These are phyloP conservation scores for Stramonita haemastoma DNA, from an alignment of 2,888 invertebrate genomes.

Conservation along the genomic window DNA sequence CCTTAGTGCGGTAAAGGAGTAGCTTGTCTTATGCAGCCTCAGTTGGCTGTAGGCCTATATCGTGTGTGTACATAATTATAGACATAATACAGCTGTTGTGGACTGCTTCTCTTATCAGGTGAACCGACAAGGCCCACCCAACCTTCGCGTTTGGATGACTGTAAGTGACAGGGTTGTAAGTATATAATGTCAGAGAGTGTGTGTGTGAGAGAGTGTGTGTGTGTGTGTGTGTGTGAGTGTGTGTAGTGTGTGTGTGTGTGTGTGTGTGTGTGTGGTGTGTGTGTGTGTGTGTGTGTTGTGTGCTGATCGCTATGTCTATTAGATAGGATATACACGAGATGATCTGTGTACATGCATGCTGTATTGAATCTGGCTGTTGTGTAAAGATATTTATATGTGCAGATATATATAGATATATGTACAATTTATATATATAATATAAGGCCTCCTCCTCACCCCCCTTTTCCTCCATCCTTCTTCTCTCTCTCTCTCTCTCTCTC, in stretches of 20 bases:
- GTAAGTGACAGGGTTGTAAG: background rate
- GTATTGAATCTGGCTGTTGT: background rate
- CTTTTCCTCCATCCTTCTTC: too few relatives aligned
- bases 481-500: background rate
- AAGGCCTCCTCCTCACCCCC: too few relatives aligned
- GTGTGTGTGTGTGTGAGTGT: background rate
- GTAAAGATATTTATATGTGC: background rate
- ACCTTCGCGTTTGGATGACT: background rate
- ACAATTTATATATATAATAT: background rate
- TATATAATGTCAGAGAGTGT: background rate
- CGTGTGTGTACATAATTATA: background rate
- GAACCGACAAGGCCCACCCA: background rate
- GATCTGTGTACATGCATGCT: background rate
- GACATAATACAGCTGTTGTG: background rate
- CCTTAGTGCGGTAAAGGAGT: too few relatives aligned
- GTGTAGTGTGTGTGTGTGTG: too few relatives aligned
- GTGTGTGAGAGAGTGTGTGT: background rate
- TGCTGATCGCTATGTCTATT: too few relatives aligned
- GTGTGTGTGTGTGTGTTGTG: too few relatives aligned
- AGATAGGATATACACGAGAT: too few relatives aligned
- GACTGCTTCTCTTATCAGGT: constrained; percentile 11
- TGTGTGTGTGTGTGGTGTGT: too few relatives aligned
- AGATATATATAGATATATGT: background rate
- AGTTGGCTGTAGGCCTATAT: background rate
- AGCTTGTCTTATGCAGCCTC: background rate